Evolutionary conservation across 2,113 vertebrate species (phyloP), one percentile per base, ranked within the genome.

Genomic region (Daubentonia madagascariensis): DNA sequence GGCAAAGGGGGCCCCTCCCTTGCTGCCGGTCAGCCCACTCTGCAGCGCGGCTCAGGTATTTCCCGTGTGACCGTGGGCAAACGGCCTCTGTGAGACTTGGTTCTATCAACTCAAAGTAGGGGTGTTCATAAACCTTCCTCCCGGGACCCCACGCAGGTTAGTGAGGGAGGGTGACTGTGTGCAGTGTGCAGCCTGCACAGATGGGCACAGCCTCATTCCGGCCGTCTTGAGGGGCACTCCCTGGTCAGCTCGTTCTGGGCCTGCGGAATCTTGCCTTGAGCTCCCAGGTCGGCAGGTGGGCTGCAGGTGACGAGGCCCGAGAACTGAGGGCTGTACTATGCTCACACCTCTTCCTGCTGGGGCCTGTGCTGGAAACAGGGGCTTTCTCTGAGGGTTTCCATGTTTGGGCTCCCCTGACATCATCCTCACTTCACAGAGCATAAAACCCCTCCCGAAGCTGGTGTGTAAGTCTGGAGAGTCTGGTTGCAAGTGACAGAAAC

Each of bases 171-270:
- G 13, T 70, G 40, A 6, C 65, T 8, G 0, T 11, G 40, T 32
- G 25, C 11, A 13, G 4, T 1, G 32, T 3, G 17, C 10, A 11
- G 37, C n/a, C 20, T 13, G 22, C 13, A n/a, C 79, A 16, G n/a
- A 35, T 35, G 37, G 57, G 22, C 2, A 18, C 17, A 57, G 8
- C 20, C 25, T 28, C 3, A 18, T 59, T 40, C 52, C 43, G 76
- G 63, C 20, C 63, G 9, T 30, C 0, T 4, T 48, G 4, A 1
- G 6, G 43, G 5, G 18, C 8, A 5, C 10, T 57, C 40, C 17
- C 37, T 72, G 75, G 32, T 1, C 28, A n/a, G 52, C 28, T 28
- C 5, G 9, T 12, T 50, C 75, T 48, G 23, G 30, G 40, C 9
- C 43, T 28, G 16, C 20, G n/a, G 61, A n/a, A n/a, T 17, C 10